Evolutionary conservation across 1,140 invertebrate species (phyloP).

Genomic region (Hypothenemus hampei): DNA sequence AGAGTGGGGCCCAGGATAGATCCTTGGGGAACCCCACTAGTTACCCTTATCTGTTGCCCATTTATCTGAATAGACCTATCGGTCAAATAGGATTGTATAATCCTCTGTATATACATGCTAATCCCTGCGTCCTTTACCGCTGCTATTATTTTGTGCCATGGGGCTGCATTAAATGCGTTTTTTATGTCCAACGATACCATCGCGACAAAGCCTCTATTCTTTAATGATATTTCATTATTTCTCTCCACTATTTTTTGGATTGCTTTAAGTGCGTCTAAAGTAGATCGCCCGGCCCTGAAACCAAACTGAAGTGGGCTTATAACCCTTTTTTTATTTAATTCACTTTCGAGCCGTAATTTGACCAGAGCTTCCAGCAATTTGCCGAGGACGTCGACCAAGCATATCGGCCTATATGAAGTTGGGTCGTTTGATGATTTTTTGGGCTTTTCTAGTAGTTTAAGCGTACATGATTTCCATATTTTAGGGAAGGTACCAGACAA

Average conservation of each 20-base stretch:
- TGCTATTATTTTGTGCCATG: conserved; percentile 17
- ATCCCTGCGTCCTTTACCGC: conserved; percentile 6
- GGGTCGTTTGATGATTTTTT: conserved; percentile 8
- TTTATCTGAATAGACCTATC: conserved; percentile 9
- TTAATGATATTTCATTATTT: conserved; percentile 23
- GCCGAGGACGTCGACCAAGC: conserved; percentile 20
- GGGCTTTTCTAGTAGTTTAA: conserved; percentile 22
- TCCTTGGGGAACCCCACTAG: conserved; percentile 40
- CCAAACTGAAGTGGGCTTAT: conserved; percentile 26
- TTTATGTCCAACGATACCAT: conserved; percentile 28
- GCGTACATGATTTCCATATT: conserved; percentile 24
- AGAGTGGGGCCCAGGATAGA: conserved; percentile 40
- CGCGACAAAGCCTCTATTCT: conserved; percentile 12
- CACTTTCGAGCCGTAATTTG: conserved; percentile 5
- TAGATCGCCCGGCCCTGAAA: conserved; percentile 28
- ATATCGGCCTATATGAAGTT: conserved; percentile 28
- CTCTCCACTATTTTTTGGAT: conserved; percentile 24
- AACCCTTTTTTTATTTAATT: conserved; percentile 18
- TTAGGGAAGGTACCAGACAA: conserved; percentile 16
- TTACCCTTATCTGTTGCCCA: conserved; percentile 6
- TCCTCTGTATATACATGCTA: conserved; percentile 6
- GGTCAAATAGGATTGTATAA: conserved; percentile 15
- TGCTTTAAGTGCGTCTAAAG: conserved; percentile 20
- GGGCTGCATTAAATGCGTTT: conserved; percentile 32
- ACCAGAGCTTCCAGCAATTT: conserved; percentile 31